phyloP scores from a whole-genome alignment of 2,888 invertebrate species.

The Calameuta filiformis region DNA sequence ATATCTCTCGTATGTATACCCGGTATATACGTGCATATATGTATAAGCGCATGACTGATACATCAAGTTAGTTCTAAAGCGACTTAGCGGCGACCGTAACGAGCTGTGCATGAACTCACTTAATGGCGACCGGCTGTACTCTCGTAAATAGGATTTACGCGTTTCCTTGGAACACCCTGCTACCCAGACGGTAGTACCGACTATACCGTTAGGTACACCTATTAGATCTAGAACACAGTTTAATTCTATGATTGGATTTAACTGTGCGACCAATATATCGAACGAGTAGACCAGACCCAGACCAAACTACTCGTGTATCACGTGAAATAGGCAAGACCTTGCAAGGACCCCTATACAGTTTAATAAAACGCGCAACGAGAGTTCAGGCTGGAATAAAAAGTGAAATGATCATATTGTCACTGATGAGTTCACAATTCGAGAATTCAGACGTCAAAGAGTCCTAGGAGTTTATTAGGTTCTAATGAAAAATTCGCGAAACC shows the following conservation, averaged over 20 bases:
- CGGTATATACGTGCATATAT: not conserved
- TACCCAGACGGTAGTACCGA: not conserved
- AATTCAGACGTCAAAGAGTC: not conserved
- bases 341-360: not conserved
- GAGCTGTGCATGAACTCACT: constrained; percentile 16
- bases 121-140: not conserved
- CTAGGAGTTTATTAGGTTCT: not conserved
- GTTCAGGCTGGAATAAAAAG: not conserved
- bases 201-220: not conserved
- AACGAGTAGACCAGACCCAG: not conserved
- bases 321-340: not conserved
- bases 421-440: not conserved
- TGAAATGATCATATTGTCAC: not conserved
- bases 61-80: not conserved
- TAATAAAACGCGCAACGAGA: not conserved
- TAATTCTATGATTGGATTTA: not conserved
- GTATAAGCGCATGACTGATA: constrained; percentile 5
- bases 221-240: not conserved
- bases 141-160: not conserved
- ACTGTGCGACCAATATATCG: not conserved
- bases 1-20: constrained; percentile 10
- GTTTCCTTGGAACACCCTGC: not conserved
- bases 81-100: constrained; percentile 16
- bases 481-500: not conserved
- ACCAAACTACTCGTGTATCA: not conserved